These are phyloP conservation scores for Pecten maximus DNA, from an alignment of 2,888 invertebrate species.

Conservation along the genomic window DNA sequence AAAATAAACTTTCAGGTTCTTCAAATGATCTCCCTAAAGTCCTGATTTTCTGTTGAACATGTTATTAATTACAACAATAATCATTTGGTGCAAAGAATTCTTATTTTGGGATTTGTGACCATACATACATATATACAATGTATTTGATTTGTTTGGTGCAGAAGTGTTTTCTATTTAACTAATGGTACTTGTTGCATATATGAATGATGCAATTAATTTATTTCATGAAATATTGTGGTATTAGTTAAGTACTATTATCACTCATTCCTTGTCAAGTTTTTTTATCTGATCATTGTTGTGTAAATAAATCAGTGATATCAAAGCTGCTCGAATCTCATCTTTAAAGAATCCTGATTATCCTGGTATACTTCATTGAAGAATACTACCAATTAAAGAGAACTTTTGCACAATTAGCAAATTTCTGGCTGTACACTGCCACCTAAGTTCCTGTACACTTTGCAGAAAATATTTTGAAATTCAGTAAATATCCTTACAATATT, in stretches of 20 bases:
- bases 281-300: slow-evolving; percentile 35
- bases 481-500: too few species aligned
- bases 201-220: slow-evolving; percentile 33
- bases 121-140: neutral
- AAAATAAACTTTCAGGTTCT: neutral
- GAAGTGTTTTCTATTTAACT: slow-evolving; percentile 25
- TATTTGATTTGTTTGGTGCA: neutral
- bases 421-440: too few species aligned
- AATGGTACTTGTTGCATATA: slow-evolving; percentile 26
- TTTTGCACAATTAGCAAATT: too few species aligned
- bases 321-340: neutral
- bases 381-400: too few species aligned
- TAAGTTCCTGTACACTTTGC: too few species aligned
- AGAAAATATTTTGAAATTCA: too few species aligned
- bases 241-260: slow-evolving; percentile 10
- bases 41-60: neutral
- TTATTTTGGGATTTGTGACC: neutral
- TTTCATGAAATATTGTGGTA: slow-evolving; percentile 25
- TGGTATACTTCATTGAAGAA: too few species aligned
- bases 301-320: slow-evolving; percentile 35
- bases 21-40: neutral
- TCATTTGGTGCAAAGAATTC: neutral
- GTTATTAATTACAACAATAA: neutral
- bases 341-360: too few species aligned
- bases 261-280: slow-evolving; percentile 31